A percentile compares a stretch with the other conserved stretches of the same genome.
phyloP scores from a whole-genome alignment of 2,113 vertebrate genomes.

The Labeo catla region DNA sequence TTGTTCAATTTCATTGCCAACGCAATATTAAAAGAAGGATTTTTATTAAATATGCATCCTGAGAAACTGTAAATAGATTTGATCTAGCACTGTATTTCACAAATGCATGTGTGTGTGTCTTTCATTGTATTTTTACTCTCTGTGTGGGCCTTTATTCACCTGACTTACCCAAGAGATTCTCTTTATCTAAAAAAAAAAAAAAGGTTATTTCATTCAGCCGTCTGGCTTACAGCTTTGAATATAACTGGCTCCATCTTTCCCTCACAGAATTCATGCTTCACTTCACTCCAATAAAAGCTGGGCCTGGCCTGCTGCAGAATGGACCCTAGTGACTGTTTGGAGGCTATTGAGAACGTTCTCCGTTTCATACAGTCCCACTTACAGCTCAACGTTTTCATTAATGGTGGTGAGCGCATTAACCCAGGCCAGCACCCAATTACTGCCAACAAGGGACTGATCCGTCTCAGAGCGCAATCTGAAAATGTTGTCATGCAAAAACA shows the following conservation, averaged over 20 bases:
- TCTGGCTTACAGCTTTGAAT: constrained; percentile 95
- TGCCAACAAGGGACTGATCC: constrained; percentile 98
- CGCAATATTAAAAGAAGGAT: neutral
- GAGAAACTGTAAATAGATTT: constrained; percentile 12
- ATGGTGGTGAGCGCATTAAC: constrained; percentile 99
- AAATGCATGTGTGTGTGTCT: constrained; percentile 63
- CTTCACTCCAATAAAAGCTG: constrained; percentile 91
- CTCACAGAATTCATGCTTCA: constrained; percentile 98
- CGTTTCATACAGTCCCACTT: constrained; percentile 97
- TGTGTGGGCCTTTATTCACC: constrained; percentile 88
- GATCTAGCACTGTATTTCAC: neutral
- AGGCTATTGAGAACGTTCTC: constrained; percentile 95
- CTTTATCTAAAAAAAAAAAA: constrained; percentile 91
- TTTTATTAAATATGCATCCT: neutral
- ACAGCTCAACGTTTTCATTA: constrained; percentile 99
- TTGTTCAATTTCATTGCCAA: neutral
- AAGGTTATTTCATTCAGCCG: constrained; percentile 97
- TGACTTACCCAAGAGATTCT: constrained; percentile 92
- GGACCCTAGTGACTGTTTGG: constrained; percentile 72
- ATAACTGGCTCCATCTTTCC: constrained; percentile 98
- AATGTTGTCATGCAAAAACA: constrained; percentile 95
- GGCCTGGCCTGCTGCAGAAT: constrained; percentile 86
- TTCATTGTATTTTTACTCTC: constrained; percentile 84
- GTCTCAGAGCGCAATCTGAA: constrained; percentile 95
- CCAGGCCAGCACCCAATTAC: constrained; percentile 99